phyloP scores from a whole-genome alignment of 2,888 invertebrate genomes.

The Phyllotreta cruciferae region DNA sequence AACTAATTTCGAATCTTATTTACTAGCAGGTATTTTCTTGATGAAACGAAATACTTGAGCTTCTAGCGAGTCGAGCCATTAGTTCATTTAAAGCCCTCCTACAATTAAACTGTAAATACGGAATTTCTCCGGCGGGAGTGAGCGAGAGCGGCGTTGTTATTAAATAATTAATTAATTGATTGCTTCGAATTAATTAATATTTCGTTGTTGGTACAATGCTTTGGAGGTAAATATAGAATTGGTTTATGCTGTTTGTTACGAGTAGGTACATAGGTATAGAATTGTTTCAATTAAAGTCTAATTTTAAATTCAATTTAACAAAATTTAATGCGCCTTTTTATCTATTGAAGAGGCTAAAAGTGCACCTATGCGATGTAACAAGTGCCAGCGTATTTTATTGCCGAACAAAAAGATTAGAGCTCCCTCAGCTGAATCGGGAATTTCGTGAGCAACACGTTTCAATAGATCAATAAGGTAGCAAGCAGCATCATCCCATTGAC shows the following conservation, averaged over 20 bases:
- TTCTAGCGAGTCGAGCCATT: constrained; percentile 4
- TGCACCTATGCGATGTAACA: background rate
- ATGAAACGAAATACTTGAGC: constrained; percentile 13
- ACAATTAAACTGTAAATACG: constrained; percentile 2
- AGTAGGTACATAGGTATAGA: no score
- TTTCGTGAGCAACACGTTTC: constrained; percentile 8
- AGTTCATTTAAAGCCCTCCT: background rate
- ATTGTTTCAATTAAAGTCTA: no score
- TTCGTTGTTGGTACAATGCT: no score
- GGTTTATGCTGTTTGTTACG: no score
- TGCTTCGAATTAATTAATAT: no score
- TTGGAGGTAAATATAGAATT: no score
- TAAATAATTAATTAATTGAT: no score
- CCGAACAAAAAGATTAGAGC: constrained; percentile 2
- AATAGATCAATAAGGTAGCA: background rate
- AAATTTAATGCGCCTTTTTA: no score
- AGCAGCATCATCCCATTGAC: no score
- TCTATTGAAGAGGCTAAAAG: background rate
- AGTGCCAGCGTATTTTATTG: constrained; percentile 2
- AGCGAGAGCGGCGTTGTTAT: background rate
- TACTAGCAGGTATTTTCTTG: constrained; percentile 38
- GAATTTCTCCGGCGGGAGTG: background rate
- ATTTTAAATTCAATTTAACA: no score
- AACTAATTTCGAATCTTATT: constrained; percentile 50
- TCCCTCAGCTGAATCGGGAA: background rate